phyloP scores from a whole-genome alignment of 2,888 invertebrate genomes.

The Coronaproctus castanopsis region DNA sequence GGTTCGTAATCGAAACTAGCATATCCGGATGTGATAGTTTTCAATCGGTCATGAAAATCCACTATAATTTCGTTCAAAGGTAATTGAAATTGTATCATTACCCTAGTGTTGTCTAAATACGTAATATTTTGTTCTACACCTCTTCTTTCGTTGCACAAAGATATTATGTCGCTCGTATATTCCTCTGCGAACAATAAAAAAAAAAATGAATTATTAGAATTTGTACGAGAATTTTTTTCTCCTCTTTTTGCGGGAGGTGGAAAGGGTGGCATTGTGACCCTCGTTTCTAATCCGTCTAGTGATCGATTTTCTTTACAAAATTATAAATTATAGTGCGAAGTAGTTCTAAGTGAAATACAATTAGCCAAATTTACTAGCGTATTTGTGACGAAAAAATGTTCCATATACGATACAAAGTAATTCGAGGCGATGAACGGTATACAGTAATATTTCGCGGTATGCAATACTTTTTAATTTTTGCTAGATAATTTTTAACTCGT shows the following conservation, averaged over 20 bases:
- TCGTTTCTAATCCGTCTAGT: neutral
- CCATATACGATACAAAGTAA: no score
- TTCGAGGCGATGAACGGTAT: no score
- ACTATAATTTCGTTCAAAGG: conserved; percentile 85
- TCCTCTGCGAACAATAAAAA: conserved; percentile 9
- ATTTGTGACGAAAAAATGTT: no score
- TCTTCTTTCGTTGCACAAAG: conserved; percentile 50
- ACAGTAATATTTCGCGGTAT: no score
- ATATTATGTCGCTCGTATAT: conserved; percentile 12
- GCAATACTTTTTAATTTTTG: no score
- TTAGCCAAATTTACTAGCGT: no score
- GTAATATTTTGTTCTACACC: conserved; percentile 45
- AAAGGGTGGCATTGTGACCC: neutral
- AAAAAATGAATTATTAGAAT: neutral
- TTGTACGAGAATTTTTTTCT: no score
- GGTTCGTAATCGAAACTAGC: conserved; percentile 90
- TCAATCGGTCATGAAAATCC: conserved; percentile 83
- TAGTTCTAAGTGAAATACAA: no score
- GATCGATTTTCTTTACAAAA: no score
- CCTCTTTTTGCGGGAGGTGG: no score
- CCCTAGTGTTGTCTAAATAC: conserved; percentile 61
- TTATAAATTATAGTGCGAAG: no score
- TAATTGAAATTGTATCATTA: conserved; percentile 60
- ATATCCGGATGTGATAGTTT: conserved; percentile 78
- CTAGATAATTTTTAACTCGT: no score